Conservation (phyloP, 1,140 invertebrate species). For the Zaprionus inermis region DNA sequence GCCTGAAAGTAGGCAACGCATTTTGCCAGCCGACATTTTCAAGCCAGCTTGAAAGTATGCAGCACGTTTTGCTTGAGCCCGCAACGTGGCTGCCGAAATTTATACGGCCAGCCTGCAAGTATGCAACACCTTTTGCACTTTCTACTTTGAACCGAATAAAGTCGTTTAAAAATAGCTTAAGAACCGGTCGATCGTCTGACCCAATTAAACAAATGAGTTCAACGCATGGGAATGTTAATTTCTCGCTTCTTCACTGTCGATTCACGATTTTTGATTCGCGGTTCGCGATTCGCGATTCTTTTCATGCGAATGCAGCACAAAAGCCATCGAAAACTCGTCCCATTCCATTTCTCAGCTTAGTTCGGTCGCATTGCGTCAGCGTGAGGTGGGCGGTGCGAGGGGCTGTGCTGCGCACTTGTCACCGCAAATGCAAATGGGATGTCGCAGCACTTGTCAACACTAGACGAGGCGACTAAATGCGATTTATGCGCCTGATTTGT, state of each 20-base stretch:
- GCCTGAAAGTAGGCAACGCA: no score
- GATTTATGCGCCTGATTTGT: slow-evolving; percentile 50
- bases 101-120: neutral
- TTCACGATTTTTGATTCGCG: no score
- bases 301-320: neutral
- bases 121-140: neutral
- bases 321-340: slow-evolving; percentile 19
- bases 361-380: no score
- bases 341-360: slow-evolving; percentile 21
- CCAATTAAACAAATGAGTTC: slow-evolving; percentile 34
- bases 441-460: slow-evolving; percentile 27
- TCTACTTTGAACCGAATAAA: no score
- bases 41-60: neutral
- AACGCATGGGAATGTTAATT: slow-evolving; percentile 34
- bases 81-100: neutral
- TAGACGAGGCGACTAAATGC: neutral
- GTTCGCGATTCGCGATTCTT: no score
- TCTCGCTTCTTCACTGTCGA: neutral
- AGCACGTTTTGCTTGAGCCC: no score
- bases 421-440: slow-evolving; percentile 33
- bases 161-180: neutral
- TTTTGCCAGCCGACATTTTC: neutral
- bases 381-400: no score
- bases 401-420: neutral
- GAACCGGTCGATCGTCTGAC: slow-evolving; percentile 43